phyloP scores from a whole-genome alignment of 2,113 vertebrate species.

The Rhabdornis inornatus region DNA sequence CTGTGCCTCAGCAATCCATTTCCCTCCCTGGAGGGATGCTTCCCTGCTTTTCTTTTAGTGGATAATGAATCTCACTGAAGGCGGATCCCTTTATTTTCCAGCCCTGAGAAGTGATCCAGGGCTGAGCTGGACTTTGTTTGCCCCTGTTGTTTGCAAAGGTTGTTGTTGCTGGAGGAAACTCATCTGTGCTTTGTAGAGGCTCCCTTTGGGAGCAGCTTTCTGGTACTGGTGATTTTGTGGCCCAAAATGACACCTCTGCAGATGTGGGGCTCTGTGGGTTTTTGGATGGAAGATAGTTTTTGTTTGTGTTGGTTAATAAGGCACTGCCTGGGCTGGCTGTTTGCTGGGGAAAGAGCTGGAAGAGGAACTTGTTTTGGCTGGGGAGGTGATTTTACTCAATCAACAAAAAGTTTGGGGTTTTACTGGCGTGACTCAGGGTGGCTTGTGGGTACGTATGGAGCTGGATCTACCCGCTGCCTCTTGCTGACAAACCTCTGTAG shows the following conservation, averaged over 20 bases:
- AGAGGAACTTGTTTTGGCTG: neutral
- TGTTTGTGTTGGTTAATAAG: neutral
- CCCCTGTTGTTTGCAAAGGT: neutral
- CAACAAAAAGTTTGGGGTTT: conserved; percentile 31
- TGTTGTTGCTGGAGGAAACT: neutral
- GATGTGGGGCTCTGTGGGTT: neutral
- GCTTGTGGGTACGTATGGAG: neutral
- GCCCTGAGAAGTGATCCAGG: neutral
- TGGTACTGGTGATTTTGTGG: neutral
- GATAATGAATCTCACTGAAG: neutral
- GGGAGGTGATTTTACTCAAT: neutral
- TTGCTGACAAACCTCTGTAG: neutral
- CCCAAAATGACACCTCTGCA: neutral
- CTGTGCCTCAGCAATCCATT: neutral
- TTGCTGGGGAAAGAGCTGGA: neutral
- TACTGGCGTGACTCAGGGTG: neutral
- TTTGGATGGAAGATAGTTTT: neutral
- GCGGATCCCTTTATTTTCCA: neutral
- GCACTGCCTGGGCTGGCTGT: neutral
- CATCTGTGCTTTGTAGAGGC: neutral
- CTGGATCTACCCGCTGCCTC: neutral
- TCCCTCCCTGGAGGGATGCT: neutral
- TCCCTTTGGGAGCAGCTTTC: neutral
- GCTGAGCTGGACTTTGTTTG: neutral
- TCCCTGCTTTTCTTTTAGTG: neutral